These are phyloP conservation scores for Trichosurus vulpecula DNA, from an alignment of 2,797 vertebrate species.

Conservation along the genomic window DNA sequence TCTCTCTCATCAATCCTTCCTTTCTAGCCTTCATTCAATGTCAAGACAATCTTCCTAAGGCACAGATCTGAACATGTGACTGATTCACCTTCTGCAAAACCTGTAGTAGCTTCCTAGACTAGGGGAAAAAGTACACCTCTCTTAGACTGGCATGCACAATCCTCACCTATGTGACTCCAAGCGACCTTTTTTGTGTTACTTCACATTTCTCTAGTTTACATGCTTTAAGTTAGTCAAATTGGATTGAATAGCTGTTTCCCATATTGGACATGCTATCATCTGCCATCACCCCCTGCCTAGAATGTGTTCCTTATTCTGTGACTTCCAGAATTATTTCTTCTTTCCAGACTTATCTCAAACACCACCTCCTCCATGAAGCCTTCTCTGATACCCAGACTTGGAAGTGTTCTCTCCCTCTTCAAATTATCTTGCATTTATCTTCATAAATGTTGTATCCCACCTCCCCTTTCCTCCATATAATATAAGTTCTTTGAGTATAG, in stretches of 20 bases:
- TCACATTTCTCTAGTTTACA: not conserved
- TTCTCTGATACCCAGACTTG: not conserved
- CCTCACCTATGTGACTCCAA: not conserved
- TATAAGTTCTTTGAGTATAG: not conserved
- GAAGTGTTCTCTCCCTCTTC: not conserved
- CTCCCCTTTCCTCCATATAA: not conserved
- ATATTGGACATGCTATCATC: not conserved
- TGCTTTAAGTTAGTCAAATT: not conserved
- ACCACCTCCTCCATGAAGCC: not conserved
- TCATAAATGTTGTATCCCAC: not conserved
- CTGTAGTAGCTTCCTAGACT: not conserved
- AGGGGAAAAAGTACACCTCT: not conserved
- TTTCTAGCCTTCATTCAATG: not conserved
- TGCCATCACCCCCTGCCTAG: not conserved
- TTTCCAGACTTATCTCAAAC: not conserved
- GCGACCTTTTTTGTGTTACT: not conserved
- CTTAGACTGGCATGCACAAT: not conserved
- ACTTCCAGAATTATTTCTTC: not conserved
- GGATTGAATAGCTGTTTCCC: not conserved
- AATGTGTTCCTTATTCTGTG: not conserved
- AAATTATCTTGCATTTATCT: not conserved
- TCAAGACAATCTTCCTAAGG: not conserved
- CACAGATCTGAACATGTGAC: not conserved
- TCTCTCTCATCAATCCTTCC: not conserved
- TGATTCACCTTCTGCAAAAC: not conserved